Base-by-base conservation (phyloP, 2,888 invertebrate genomes). In the Maniola hyperantus region DNA sequence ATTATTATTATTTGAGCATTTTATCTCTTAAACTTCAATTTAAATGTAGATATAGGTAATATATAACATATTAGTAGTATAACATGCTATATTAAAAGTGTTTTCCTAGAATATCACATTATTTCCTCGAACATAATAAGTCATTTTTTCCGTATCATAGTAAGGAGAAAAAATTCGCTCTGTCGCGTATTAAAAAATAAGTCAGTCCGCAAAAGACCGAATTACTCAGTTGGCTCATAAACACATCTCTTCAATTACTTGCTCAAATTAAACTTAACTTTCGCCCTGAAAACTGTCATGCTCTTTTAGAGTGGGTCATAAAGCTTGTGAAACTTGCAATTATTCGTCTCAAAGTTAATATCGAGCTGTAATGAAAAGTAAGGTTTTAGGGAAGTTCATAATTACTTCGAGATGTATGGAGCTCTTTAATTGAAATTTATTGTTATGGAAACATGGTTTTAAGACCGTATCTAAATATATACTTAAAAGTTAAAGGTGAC, bases 231-330 rank as follows among this genome's bases (percentile, higher is more conserved):
- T 20, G 7, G 20, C 20, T 20, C 34, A 46, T 59, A 34, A 65
- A 65, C 65, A 60, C 65, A 33, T 36, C 33, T 34, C 48, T n/a
- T 54, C 53, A 65, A 58, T 65, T 64, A 57, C 57, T 57, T 11
- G 58, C 51, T 48, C 36, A 53, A 63, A 63, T 66, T 66, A 66
- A 66, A 58, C 60, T 53, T 33, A 18, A 55, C 13, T 61, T 55
- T 6, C 55, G 6, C 7, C 1, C 57, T 57, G 57, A 15, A 54
- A 54, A 57, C 57, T 57, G 57, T 57, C 42, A 39, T 11, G 57
- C 42, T 57, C 57, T 57, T 54, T 54, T 20, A 57, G 42, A 39
- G 57, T 39, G 39, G 20, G 57, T 42, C 57, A 39, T 57, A 57
- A 57, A 57, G 55, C 55, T 18, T 18, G 53, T 33, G 36, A 39